Evolutionary conservation across 2,113 vertebrate species (phyloP).

Genomic region (Fulmarus glacialis): DNA sequence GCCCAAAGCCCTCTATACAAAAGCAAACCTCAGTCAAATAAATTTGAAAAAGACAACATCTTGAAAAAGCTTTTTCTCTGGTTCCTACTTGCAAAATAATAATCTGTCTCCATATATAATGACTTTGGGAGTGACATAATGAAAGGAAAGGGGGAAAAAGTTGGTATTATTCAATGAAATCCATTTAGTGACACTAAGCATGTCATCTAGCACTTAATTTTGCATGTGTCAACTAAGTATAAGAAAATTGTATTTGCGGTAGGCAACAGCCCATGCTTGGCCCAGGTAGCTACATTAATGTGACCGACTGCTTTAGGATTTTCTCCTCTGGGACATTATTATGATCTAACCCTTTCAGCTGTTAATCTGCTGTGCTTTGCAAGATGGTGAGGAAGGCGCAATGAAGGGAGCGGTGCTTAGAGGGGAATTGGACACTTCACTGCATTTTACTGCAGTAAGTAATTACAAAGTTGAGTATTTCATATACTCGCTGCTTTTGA

Average conservation of each 20-base stretch:
- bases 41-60: neutral
- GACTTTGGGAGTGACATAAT: neutral
- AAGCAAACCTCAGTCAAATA: neutral
- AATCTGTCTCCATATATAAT: neutral
- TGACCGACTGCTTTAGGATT: neutral
- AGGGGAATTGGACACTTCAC: neutral
- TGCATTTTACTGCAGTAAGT: neutral
- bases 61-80: neutral
- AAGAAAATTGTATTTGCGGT: neutral
- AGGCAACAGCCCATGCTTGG: neutral
- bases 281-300: neutral
- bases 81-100: neutral
- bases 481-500: neutral
- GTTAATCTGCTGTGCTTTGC: neutral
- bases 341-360: neutral
- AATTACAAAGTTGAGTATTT: neutral
- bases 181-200: conserved; percentile 28
- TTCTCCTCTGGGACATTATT: neutral
- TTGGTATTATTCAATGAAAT: neutral
- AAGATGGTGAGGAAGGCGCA: neutral
- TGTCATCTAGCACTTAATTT: neutral
- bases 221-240: neutral
- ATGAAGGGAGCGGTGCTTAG: neutral
- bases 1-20: neutral
- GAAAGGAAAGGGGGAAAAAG: neutral